phyloP scores from a whole-genome alignment of 2,113 vertebrate species.

The Ceratotherium simum region DNA sequence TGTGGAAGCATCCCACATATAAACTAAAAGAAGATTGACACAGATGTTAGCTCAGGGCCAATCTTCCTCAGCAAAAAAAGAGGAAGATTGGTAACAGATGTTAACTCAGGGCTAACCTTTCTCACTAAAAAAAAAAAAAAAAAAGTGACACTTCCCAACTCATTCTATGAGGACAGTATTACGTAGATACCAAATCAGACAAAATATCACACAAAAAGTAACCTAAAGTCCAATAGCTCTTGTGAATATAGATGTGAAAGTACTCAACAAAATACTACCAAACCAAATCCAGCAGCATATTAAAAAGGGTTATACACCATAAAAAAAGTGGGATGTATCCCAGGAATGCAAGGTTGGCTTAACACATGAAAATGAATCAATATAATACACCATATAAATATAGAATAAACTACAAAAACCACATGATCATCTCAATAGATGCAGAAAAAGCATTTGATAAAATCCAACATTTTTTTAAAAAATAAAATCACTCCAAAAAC shows the following conservation, averaged over 20 bases:
- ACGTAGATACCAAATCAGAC: neutral
- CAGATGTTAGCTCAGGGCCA: too few species aligned
- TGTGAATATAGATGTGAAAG: neutral
- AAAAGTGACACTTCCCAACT: neutral
- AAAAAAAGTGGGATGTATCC: neutral
- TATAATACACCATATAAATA: neutral
- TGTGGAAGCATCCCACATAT: too few species aligned
- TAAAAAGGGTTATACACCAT: neutral
- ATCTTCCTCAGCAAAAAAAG: too few species aligned
- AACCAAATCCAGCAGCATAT: neutral
- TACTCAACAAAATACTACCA: neutral
- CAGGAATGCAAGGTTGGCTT: neutral
- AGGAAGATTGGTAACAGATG: too few species aligned
- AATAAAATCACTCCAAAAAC: neutral
- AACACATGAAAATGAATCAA: neutral
- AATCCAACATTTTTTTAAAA: neutral
- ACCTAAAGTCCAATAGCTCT: neutral
- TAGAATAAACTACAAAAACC: neutral
- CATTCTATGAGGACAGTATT: neutral
- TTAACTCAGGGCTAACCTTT: too few species aligned
- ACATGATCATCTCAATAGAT: neutral
- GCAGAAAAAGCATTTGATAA: neutral
- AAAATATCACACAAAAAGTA: neutral
- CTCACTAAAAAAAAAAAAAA: too few species aligned
- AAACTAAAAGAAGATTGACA: too few species aligned